Evolutionary conservation across 2,888 invertebrate species (phyloP).

Genomic region (Xylocampa areola): DNA sequence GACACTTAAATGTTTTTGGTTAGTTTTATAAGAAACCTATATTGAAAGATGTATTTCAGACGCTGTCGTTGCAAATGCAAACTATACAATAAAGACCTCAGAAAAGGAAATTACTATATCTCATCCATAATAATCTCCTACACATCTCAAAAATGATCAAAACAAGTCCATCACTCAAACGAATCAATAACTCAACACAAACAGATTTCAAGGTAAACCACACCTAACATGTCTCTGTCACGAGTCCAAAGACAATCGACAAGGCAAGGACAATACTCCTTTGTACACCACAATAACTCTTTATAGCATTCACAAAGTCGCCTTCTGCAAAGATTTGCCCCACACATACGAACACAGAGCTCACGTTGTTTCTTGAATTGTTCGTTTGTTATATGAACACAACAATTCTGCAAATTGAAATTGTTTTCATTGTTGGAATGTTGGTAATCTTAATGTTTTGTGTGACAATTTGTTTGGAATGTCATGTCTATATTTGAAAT

Average conservation of each 20-base stretch:
- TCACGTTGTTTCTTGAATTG: slow-evolving; percentile 72
- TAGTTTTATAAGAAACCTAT: too few species aligned
- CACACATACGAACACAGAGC: slow-evolving; percentile 66
- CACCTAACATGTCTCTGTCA: slow-evolving; percentile 65
- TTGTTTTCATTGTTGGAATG: slow-evolving; percentile 56
- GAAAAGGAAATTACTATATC: neutral
- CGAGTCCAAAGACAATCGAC: slow-evolving; percentile 78
- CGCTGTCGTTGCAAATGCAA: too few species aligned
- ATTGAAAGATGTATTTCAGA: too few species aligned
- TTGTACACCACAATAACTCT: slow-evolving; percentile 80
- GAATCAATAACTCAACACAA: slow-evolving; percentile 45
- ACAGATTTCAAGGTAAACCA: slow-evolving; percentile 70
- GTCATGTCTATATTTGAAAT: slow-evolving; percentile 36
- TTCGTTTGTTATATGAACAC: slow-evolving; percentile 71
- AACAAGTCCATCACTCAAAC: slow-evolving; percentile 8
- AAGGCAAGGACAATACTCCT: slow-evolving; percentile 80
- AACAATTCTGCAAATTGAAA: slow-evolving; percentile 60
- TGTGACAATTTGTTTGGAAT: slow-evolving; percentile 35
- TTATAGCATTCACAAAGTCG: slow-evolving; percentile 81
- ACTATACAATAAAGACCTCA: too few species aligned
- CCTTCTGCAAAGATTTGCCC: slow-evolving; percentile 84
- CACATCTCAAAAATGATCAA: neutral
- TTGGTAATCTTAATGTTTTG: slow-evolving; percentile 46
- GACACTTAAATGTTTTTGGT: too few species aligned
- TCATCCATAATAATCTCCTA: neutral